These are phyloP conservation scores for Gyrodactylus bullatarudis DNA, from an alignment of 1,140 invertebrate species.

Conservation along the genomic window DNA sequence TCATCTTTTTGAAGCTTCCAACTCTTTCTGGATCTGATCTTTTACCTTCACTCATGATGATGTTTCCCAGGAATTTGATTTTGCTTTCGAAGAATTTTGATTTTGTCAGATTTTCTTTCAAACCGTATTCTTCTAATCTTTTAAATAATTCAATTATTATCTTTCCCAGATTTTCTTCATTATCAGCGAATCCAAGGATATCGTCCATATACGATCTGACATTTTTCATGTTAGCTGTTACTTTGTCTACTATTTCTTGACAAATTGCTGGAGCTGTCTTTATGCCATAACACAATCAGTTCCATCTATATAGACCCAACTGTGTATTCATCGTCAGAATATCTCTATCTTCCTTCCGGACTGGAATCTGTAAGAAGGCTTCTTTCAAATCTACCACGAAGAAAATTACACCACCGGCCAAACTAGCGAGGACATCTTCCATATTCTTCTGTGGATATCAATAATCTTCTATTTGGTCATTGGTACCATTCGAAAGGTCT, in stretches of 20 bases:
- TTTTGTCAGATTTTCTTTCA: neutral
- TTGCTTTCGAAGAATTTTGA: neutral
- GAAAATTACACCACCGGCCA: neutral
- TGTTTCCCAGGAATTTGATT: neutral
- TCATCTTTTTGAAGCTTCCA: neutral
- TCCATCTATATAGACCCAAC: neutral
- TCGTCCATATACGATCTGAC: neutral
- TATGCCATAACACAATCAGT: neutral
- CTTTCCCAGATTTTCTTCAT: neutral
- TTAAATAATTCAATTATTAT: neutral
- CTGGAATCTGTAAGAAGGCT: neutral
- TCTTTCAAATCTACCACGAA: neutral
- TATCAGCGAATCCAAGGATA: neutral
- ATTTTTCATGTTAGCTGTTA: neutral
- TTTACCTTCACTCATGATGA: neutral
- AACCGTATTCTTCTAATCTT: neutral
- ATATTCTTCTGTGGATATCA: neutral
- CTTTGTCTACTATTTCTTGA: neutral
- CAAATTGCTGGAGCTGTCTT: neutral
- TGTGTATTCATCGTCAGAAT: neutral
- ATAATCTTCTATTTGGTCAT: neutral
- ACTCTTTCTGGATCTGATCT: neutral
- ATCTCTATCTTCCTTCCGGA: neutral
- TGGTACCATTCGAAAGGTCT: neutral
- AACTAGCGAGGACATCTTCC: neutral